Evolutionary conservation across 1,140 invertebrate species (phyloP).

Genomic region (Zelostemma sp.): DNA sequence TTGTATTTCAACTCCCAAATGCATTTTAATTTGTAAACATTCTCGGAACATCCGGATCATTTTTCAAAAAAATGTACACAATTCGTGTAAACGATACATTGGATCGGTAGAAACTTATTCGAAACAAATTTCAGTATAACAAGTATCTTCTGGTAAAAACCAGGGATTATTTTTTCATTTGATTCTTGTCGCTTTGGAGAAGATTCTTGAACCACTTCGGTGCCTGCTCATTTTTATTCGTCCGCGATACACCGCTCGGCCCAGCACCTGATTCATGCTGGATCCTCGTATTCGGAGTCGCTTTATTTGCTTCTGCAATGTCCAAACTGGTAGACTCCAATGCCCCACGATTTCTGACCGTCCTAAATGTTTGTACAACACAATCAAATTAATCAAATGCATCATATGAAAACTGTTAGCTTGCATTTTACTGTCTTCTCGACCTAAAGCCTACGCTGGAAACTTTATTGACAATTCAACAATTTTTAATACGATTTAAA

Average conservation of each 20-base stretch:
- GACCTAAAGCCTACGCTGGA: background rate
- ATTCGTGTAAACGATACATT: too few species aligned
- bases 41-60: background rate
- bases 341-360: conserved; percentile 1
- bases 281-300: background rate
- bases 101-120: too few species aligned
- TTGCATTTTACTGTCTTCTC: background rate
- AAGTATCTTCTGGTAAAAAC: background rate
- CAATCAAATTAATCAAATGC: background rate
- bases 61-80: background rate
- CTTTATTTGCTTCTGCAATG: background rate
- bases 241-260: background rate
- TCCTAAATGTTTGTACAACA: conserved; percentile 5
- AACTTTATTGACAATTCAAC: background rate
- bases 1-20: background rate
- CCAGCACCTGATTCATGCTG: background rate
- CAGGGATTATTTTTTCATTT: background rate
- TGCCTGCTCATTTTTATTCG: background rate
- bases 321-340: background rate
- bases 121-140: too few species aligned
- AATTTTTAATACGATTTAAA: background rate
- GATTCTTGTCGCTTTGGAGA: too few species aligned
- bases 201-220: conserved; percentile 4
- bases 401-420: background rate
- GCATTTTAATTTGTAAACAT: background rate